A percentile compares a stretch with the other conserved stretches of the same genome.
phyloP scores from a whole-genome alignment of 1,140 invertebrate species.

The Caenorhabditis inopinata region DNA sequence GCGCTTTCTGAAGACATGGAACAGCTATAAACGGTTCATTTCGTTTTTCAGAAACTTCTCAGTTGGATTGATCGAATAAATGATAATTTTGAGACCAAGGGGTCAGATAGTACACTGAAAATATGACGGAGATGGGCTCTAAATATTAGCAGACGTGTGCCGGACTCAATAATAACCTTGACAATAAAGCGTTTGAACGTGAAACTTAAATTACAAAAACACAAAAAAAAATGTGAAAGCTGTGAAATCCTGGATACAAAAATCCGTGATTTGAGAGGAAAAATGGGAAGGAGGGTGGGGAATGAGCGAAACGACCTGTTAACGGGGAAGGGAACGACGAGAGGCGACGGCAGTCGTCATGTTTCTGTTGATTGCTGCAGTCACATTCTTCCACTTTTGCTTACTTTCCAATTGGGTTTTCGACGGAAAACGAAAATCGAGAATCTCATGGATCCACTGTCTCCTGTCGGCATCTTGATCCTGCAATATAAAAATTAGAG shows the following conservation, averaged over 20 bases:
- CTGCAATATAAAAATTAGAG: constrained; percentile 14
- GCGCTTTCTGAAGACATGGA: neutral
- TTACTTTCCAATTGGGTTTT: neutral
- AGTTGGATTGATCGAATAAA: too few species aligned
- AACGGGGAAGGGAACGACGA: constrained; percentile 10
- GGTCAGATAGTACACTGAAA: too few species aligned
- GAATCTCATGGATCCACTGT: constrained; percentile 32
- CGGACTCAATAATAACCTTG: too few species aligned
- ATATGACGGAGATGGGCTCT: too few species aligned
- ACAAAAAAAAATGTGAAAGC: too few species aligned
- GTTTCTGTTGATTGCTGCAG: constrained; percentile 35
- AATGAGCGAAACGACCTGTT: neutral
- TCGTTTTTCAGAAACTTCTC: neutral
- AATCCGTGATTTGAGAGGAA: neutral
- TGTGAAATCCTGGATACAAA: neutral
- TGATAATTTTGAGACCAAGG: too few species aligned
- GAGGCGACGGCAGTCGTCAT: neutral
- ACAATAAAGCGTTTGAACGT: neutral
- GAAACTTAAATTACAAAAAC: neutral
- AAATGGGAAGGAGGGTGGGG: too few species aligned
- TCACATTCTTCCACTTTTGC: constrained; percentile 41
- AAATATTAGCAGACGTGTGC: too few species aligned
- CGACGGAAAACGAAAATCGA: constrained; percentile 39
- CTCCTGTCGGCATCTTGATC: constrained; percentile 36
- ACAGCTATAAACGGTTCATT: neutral